Percentiles rank a stretch among this genome's conserved stretches.
Evolutionary conservation across 2,113 vertebrate genomes (phyloP).

Genomic region (Arvicanthis niloticus): DNA sequence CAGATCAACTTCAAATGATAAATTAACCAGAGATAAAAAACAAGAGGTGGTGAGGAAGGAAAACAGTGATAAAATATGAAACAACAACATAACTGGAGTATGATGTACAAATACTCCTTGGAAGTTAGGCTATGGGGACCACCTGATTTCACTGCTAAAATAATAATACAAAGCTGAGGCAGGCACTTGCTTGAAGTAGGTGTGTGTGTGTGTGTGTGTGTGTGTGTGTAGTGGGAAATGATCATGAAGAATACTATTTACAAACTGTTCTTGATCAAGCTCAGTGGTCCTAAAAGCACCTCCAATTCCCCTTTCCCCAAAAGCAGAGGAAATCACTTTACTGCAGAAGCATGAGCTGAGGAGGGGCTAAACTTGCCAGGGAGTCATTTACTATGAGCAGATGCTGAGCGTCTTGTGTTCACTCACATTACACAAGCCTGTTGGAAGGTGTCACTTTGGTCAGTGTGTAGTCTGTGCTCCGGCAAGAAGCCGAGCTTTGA

Average conservation of each 20-base stretch:
- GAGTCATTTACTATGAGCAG: slow-evolving; percentile 7
- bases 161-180: background rate
- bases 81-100: background rate
- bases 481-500: slow-evolving; percentile 37
- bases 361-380: background rate
- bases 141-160: background rate
- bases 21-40: background rate
- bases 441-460: background rate
- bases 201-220: background rate
- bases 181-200: background rate
- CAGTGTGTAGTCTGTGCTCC: background rate
- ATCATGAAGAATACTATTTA: background rate
- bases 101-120: background rate
- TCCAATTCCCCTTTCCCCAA: accelerated
- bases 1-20: background rate
- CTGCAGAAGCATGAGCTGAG: background rate
- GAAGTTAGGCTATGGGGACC: background rate
- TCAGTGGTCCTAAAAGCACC: background rate
- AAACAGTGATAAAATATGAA: background rate
- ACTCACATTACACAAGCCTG: background rate
- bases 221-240: background rate
- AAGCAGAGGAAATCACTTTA: background rate
- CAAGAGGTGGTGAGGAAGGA: background rate
- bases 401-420: slow-evolving; percentile 46
- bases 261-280: background rate